Evolutionary conservation across 2,888 invertebrate species (phyloP).

Genomic region (Limnephilus rhombicus): DNA sequence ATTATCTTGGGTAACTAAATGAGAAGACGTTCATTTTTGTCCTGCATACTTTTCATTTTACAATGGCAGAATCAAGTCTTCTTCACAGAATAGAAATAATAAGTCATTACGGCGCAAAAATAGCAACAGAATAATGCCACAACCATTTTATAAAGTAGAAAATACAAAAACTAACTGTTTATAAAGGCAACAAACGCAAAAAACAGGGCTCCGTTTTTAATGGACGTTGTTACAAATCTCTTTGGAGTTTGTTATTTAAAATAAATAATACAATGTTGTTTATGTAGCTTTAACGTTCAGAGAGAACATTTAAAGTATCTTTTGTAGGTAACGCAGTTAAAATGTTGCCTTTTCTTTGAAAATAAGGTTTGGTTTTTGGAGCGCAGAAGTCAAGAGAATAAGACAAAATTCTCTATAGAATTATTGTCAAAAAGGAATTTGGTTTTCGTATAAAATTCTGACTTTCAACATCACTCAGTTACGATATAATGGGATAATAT

Average conservation of each 20-base stretch:
- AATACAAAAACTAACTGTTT: background rate
- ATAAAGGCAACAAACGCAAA: background rate
- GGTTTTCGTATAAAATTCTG: background rate
- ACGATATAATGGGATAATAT: background rate
- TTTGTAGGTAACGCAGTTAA: background rate
- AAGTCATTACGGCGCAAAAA: background rate
- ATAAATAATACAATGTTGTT: background rate
- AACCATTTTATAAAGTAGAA: background rate
- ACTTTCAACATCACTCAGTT: background rate
- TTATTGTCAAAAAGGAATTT: background rate
- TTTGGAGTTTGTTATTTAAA: background rate
- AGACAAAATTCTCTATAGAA: background rate
- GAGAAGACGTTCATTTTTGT: background rate
- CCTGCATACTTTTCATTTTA: background rate
- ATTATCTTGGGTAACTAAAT: no score
- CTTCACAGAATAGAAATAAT: background rate
- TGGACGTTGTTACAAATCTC: background rate
- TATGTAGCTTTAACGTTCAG: background rate
- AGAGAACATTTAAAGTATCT: background rate
- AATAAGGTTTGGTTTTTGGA: background rate
- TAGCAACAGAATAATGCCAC: background rate
- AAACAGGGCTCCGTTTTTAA: background rate
- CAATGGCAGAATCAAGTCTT: background rate
- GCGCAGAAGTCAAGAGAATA: background rate
- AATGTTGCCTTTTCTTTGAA: background rate